Percentiles rank a stretch among this genome's conserved stretches.
Conservation (phyloP, 2,888 invertebrate species). For the Drepana falcataria region DNA sequence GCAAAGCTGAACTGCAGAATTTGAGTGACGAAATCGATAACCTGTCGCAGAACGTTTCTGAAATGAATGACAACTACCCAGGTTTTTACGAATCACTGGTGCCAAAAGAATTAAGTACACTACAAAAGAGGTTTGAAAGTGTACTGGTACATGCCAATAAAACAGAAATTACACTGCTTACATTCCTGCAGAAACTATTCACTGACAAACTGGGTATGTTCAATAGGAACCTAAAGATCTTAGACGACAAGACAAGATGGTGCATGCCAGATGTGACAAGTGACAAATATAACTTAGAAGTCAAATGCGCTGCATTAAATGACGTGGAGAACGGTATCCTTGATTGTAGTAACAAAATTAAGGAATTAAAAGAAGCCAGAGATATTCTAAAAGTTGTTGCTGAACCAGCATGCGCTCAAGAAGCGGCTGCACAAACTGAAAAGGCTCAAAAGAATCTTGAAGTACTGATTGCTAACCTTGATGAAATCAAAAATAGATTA, state of each 20-base stretch:
- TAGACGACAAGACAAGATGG: slow-evolving; percentile 94
- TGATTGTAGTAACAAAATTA: slow-evolving; percentile 83
- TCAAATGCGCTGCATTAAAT: slow-evolving; percentile 88
- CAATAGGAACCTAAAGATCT: slow-evolving; percentile 87
- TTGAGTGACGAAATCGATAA: slow-evolving; percentile 83
- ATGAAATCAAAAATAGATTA: slow-evolving; percentile 82
- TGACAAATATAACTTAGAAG: slow-evolving; percentile 94
- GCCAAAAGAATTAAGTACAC: slow-evolving; percentile 88
- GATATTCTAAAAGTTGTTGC: slow-evolving; percentile 86
- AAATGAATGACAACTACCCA: slow-evolving; percentile 86
- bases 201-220: slow-evolving; percentile 90
- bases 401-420: slow-evolving; percentile 82
- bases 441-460: slow-evolving; percentile 85
- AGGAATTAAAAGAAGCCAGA: slow-evolving; percentile 84
- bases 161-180: slow-evolving; percentile 86
- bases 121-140: slow-evolving; percentile 91
- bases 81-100: slow-evolving; percentile 87
- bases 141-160: slow-evolving; percentile 88
- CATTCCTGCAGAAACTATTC: slow-evolving; percentile 92
- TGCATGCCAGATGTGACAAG: slow-evolving; percentile 93
- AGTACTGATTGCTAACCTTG: slow-evolving; percentile 82
- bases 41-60: slow-evolving; percentile 83
- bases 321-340: slow-evolving; percentile 86
- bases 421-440: slow-evolving; percentile 83
- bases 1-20: slow-evolving; percentile 84